These are phyloP conservation scores for Eupeodes luniger DNA, from an alignment of 2,888 invertebrate genomes.

Conservation along the genomic window DNA sequence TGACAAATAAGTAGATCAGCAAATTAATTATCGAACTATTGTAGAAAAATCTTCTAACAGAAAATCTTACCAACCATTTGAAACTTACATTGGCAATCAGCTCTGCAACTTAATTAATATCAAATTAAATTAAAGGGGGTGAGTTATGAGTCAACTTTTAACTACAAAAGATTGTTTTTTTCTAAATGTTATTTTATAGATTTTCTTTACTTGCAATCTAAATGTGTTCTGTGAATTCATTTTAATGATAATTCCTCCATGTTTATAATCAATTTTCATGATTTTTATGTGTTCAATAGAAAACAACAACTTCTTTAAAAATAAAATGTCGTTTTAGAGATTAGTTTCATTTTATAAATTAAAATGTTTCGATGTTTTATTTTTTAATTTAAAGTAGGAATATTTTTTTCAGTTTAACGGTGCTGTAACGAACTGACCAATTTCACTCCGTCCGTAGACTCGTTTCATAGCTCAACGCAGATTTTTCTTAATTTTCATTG, in stretches of 20 bases:
- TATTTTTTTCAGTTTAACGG: constrained; percentile 29
- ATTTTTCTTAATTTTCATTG: constrained; percentile 18
- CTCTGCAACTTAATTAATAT: no score
- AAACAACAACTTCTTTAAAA: background rate
- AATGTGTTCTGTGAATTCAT: no score
- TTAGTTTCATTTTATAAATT: background rate
- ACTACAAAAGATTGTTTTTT: background rate
- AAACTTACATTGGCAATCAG: no score
- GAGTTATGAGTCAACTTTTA: no score
- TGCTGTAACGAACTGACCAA: constrained; percentile 74
- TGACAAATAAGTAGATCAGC: no score
- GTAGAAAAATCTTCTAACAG: no score
- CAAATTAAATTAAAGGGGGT: no score
- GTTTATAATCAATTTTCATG: background rate
- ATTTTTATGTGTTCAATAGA: background rate
- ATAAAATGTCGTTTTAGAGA: background rate
- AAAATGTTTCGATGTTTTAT: background rate
- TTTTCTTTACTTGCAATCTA: background rate
- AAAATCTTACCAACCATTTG: no score
- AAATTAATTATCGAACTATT: no score
- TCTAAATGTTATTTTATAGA: background rate
- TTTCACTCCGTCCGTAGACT: constrained; percentile 74
- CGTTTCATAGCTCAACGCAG: constrained; percentile 48
- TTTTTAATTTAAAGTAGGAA: background rate
- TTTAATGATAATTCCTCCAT: background rate